phyloP scores from a whole-genome alignment of 2,113 vertebrate genomes.

The Diadophis punctatus region DNA sequence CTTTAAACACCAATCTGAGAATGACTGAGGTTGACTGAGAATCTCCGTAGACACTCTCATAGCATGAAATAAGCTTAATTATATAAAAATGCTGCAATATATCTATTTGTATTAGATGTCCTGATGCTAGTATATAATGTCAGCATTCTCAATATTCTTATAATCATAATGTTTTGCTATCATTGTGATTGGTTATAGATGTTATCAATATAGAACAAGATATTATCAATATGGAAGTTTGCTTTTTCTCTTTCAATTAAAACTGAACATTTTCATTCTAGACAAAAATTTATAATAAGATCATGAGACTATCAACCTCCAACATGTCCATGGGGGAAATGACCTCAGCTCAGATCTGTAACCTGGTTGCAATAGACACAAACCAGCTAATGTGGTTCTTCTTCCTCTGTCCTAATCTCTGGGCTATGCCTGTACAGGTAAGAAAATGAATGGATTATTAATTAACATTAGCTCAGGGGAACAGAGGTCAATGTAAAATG shows the following conservation, averaged over 20 bases:
- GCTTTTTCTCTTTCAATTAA: not conserved
- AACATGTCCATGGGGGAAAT: slow-evolving; percentile 98
- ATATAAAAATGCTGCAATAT: not conserved
- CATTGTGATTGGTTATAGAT: not conserved
- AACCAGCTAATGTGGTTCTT: slow-evolving; percentile 99
- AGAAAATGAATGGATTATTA: not conserved
- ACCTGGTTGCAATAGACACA: slow-evolving; percentile 95
- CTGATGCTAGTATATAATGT: not conserved
- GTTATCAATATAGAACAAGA: not conserved
- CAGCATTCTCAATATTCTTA: not conserved
- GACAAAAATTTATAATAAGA: slow-evolving; percentile 99
- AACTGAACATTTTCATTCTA: slow-evolving; percentile 57
- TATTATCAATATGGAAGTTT: not conserved
- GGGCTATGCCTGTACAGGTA: slow-evolving; percentile 98
- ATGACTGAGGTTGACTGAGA: too few relatives aligned
- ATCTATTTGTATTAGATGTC: not conserved
- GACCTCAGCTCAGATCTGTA: slow-evolving; percentile 95
- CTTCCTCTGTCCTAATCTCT: slow-evolving; percentile 96
- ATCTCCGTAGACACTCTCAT: not conserved
- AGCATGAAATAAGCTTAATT: not conserved
- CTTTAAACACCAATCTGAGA: too few relatives aligned
- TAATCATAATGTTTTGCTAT: not conserved
- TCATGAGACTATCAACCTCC: slow-evolving; percentile 94
- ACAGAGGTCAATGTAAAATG: not conserved
- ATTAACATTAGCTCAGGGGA: fast-evolving